These are phyloP conservation scores for Tachypleus tridentatus DNA, from an alignment of 1,140 invertebrate genomes.

Conservation along the genomic window DNA sequence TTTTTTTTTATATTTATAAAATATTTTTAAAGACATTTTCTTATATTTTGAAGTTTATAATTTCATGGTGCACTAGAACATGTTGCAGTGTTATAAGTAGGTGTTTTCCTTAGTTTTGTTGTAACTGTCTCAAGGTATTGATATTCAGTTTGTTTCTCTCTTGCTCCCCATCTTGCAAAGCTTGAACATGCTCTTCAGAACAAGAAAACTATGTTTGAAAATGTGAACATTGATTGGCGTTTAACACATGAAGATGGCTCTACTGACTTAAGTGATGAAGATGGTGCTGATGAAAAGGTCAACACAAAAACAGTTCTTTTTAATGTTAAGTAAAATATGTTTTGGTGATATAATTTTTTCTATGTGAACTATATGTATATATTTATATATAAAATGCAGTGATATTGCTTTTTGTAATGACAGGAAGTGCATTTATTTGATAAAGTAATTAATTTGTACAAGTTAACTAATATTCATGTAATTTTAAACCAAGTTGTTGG, in stretches of 20 bases:
- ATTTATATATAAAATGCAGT: background rate
- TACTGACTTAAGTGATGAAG: constrained; percentile 86
- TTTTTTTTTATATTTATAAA: too few relatives aligned
- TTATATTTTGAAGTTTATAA: too few relatives aligned
- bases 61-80: too few relatives aligned
- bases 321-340: background rate
- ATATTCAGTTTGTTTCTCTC: too few relatives aligned
- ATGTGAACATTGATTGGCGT: constrained; percentile 95
- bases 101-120: too few relatives aligned
- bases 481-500: too few relatives aligned
- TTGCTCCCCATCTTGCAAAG: constrained; percentile 34
- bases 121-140: too few relatives aligned
- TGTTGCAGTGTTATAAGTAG: too few relatives aligned
- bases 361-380: background rate
- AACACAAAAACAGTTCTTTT: background rate
- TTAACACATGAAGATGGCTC: constrained; percentile 77
- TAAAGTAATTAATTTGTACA: too few relatives aligned
- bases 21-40: too few relatives aligned
- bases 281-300: constrained; percentile 36
- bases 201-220: constrained; percentile 88
- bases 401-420: background rate
- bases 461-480: too few relatives aligned
- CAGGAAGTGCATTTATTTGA: too few relatives aligned
- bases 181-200: constrained; percentile 73
- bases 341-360: background rate